Conservation (phyloP, 2,113 vertebrate genomes). For the Numida meleagris region DNA sequence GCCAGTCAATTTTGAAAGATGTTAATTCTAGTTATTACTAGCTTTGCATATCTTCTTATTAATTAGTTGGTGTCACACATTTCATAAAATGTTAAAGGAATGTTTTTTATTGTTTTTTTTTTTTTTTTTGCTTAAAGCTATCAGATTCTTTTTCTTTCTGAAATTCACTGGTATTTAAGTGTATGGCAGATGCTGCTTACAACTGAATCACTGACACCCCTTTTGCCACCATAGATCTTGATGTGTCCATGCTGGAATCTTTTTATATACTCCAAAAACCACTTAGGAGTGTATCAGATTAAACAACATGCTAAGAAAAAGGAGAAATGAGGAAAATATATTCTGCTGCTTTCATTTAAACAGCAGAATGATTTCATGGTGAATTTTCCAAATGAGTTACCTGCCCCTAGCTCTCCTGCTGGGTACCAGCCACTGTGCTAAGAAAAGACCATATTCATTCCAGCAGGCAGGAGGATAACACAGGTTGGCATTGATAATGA, state of each 20-base stretch:
- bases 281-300: not conserved
- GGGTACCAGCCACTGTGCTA: not conserved
- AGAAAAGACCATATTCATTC: not conserved
- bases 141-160: not conserved
- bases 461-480: not conserved
- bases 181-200: not conserved
- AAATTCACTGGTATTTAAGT: not conserved
- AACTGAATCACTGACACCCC: not conserved
- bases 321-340: not conserved
- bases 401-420: not conserved
- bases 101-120: not conserved
- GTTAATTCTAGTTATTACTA: not conserved
- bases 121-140: not conserved
- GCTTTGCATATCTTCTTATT: not conserved
- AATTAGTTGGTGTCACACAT: not conserved
- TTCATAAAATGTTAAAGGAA: not conserved
- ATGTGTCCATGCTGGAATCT: not conserved
- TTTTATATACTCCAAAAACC: not conserved
- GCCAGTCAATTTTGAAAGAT: not conserved
- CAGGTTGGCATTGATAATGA: not conserved
- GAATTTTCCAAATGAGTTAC: not conserved
- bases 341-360: not conserved
- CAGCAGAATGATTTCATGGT: not conserved
- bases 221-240: not conserved
- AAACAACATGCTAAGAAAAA: not conserved